These are phyloP conservation scores for Brachionus calyciflorus DNA, from an alignment of 1,140 invertebrate species.

Conservation along the genomic window DNA sequence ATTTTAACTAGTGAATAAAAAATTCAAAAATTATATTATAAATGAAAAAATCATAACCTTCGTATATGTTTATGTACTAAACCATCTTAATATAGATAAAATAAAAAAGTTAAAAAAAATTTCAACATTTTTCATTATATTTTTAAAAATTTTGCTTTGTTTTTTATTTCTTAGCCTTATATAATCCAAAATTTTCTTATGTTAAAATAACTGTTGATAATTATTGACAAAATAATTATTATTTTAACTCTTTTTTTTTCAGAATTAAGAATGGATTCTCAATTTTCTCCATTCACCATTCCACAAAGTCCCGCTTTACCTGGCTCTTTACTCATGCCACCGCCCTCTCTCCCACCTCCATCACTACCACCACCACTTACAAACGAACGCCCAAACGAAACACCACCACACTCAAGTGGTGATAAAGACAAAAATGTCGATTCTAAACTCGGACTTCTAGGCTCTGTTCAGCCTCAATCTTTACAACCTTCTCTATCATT, in stretches of 20 bases:
- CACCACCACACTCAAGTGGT: background rate
- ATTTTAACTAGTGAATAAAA: too few species aligned
- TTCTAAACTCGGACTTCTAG: background rate
- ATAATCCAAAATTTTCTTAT: too few species aligned
- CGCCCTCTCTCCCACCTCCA: conserved; percentile 22
- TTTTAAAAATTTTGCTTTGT: too few species aligned
- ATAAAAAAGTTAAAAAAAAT: too few species aligned
- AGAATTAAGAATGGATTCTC: conserved; percentile 29
- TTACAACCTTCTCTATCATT: conserved; percentile 13
- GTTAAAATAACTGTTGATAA: too few species aligned
- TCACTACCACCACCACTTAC: conserved; percentile 39
- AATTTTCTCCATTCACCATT: conserved; percentile 39
- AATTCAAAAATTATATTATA: too few species aligned
- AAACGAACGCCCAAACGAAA: conserved; percentile 25
- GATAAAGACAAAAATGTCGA: background rate
- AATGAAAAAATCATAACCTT: too few species aligned
- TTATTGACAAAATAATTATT: too few species aligned
- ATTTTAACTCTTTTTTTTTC: background rate
- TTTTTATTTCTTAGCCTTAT: too few species aligned
- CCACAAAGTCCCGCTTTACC: conserved; percentile 23
- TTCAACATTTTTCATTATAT: too few species aligned
- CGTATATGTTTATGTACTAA: too few species aligned
- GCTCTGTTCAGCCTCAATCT: background rate
- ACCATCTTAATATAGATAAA: too few species aligned
- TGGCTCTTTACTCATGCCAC: conserved; percentile 15